Evolutionary conservation across 1,140 invertebrate genomes (phyloP), one percentile per base, ranked within the genome.

Genomic region (Homalodisca vitripennis): DNA sequence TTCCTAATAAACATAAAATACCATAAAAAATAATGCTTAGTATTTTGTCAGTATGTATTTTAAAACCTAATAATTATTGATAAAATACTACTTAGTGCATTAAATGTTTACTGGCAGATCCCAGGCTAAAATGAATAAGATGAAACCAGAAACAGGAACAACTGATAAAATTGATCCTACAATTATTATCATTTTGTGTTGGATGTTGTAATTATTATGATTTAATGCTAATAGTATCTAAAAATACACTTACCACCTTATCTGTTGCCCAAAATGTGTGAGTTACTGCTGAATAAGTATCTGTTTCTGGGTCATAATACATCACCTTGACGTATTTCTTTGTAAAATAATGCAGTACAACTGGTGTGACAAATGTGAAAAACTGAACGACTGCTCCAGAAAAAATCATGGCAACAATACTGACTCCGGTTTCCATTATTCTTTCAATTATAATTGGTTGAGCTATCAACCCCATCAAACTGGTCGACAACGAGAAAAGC

Each of bases 281-380:
- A 31, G 86, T 88, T 17, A 84, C 86, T n/a, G 90, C 90, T 29
- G 83, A 86, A 76, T 92, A 93, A 60, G 82, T 84, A 30, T 88
- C 83, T 31, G 80, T 85, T 26, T 77, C 72, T 14, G 81, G 76
- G 78, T 93, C 83, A 75, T 92, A 95, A 69, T 88, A 82, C 1
- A 97, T 80, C 70, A 87, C 80, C 0, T 86, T 89, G 0, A 96
- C 88, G 84, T 97, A 98, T 79, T 92, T 92, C 75, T 90, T 95
- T 1, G 92, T 89, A 17, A 97, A 80, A 3, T 86, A 81, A 81
- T 97, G 92, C 69, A 97, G 80, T 27, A 97, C 76, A 22, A 94
- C 51, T 0, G 95, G 95, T 3, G 92, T 95, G 0, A 88, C 80
- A 74, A 95, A 88, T 2, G 93, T 90, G 76, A 95, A 92, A 73